Conservation (phyloP, 2,113 vertebrate genomes). For the Micromys minutus region DNA sequence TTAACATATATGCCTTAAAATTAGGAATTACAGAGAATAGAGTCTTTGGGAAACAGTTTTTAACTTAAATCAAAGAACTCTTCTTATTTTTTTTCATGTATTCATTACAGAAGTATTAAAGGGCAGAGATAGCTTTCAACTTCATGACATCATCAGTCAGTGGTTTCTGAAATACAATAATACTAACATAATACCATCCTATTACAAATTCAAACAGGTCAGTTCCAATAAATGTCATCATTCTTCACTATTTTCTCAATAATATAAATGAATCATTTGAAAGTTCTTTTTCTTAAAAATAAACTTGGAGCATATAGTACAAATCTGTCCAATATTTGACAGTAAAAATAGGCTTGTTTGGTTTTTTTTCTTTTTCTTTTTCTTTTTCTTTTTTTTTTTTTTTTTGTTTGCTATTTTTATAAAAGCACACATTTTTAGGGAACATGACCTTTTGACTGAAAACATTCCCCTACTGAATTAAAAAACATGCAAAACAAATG, state of each 20-base stretch:
- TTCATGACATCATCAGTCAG: neutral
- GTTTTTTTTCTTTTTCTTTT: too few relatives aligned
- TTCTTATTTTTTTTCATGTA: neutral
- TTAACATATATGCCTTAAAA: neutral
- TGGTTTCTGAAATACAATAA: neutral
- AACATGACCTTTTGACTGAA: neutral
- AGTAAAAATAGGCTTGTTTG: neutral
- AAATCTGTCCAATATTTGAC: neutral
- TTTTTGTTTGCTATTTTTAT: neutral
- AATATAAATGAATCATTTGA: neutral
- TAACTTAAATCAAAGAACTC: neutral
- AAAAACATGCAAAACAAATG: neutral
- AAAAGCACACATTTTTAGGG: neutral
- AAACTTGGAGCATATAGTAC: neutral
- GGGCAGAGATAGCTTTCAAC: neutral
- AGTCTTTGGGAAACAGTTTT: neutral
- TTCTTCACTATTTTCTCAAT: neutral
- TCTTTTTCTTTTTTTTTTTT: too few relatives aligned
- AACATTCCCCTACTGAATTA: neutral
- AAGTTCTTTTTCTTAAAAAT: neutral
- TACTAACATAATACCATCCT: neutral
- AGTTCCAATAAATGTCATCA: neutral
- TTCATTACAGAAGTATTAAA: neutral
- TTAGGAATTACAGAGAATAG: neutral
- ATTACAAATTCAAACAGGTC: neutral